Percentiles rank a stretch among this genome's conserved stretches.
Conservation (phyloP, 1,140 invertebrate species). For the Eurosta solidaginis region DNA sequence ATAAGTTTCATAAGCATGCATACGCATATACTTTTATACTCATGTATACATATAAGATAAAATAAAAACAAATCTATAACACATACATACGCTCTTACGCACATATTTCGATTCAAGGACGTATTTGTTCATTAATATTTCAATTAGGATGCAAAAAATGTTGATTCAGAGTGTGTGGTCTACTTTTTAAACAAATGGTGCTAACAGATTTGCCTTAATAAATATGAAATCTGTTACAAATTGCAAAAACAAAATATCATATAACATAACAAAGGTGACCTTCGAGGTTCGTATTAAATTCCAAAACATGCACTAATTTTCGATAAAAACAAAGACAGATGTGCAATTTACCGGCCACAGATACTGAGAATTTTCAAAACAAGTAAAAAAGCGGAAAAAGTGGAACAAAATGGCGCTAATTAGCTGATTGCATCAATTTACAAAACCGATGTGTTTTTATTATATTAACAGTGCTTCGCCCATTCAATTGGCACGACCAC, state of each 20-base stretch:
- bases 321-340: background rate
- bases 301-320: constrained; percentile 25
- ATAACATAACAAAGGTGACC: constrained; percentile 6
- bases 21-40: too few relatives aligned
- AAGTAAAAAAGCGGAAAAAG: too few relatives aligned
- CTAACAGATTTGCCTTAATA: background rate
- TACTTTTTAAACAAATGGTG: background rate
- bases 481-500: too few relatives aligned
- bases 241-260: constrained; percentile 1
- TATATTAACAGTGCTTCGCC: too few relatives aligned
- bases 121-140: background rate
- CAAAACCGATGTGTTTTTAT: too few relatives aligned
- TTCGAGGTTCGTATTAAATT: background rate
- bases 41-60: too few relatives aligned
- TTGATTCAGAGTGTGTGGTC: background rate
- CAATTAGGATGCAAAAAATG: background rate
- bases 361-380: background rate
- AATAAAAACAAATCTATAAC: too few relatives aligned
- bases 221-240: background rate
- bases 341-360: background rate
- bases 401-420: too few relatives aligned
- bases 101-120: background rate
- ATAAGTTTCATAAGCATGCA: too few relatives aligned
- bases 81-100: too few relatives aligned
- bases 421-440: too few relatives aligned